Evolutionary conservation across 2,888 invertebrate species (phyloP).

Genomic region (Scaeva pyrastri): DNA sequence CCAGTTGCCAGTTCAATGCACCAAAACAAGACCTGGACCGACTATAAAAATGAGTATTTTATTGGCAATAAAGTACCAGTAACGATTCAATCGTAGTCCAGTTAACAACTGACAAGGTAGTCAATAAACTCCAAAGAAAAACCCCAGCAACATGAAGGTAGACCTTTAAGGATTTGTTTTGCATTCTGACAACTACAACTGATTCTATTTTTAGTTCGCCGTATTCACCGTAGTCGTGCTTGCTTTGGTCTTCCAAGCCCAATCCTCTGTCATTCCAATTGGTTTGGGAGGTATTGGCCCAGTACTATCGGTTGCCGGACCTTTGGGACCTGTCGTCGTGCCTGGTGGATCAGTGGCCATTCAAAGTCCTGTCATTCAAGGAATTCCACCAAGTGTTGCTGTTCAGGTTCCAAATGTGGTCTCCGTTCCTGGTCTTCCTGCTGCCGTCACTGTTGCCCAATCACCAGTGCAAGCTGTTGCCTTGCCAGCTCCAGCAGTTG

Average conservation of each 20-base stretch:
- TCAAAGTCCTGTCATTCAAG: conserved; percentile 20
- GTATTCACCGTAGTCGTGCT: conserved; percentile 68
- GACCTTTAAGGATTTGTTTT: background rate
- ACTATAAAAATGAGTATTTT: conserved; percentile 24
- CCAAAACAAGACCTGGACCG: background rate
- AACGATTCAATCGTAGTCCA: conserved; percentile 27
- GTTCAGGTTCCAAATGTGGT: conserved; percentile 7
- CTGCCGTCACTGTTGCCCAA: conserved; percentile 21
- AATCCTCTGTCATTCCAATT: conserved; percentile 57
- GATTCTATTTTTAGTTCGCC: conserved; percentile 62
- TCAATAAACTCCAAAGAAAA: conserved; percentile 23
- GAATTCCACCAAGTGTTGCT: conserved; percentile 33
- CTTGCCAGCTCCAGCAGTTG: conserved; percentile 10
- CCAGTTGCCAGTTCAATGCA: background rate
- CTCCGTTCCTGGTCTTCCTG: conserved; percentile 13
- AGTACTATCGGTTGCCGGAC: conserved; percentile 49
- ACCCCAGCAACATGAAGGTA: conserved; percentile 41
- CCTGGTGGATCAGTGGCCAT: conserved; percentile 49
- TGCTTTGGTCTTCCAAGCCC: conserved; percentile 53
- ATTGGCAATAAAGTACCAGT: background rate
- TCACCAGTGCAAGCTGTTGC: conserved; percentile 31
- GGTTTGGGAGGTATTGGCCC: conserved; percentile 54
- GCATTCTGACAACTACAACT: too few relatives aligned
- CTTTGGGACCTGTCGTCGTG: conserved; percentile 23
- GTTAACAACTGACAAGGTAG: conserved; percentile 13